phyloP scores from a whole-genome alignment of 2,113 vertebrate genomes.

The Calidris pugnax region DNA sequence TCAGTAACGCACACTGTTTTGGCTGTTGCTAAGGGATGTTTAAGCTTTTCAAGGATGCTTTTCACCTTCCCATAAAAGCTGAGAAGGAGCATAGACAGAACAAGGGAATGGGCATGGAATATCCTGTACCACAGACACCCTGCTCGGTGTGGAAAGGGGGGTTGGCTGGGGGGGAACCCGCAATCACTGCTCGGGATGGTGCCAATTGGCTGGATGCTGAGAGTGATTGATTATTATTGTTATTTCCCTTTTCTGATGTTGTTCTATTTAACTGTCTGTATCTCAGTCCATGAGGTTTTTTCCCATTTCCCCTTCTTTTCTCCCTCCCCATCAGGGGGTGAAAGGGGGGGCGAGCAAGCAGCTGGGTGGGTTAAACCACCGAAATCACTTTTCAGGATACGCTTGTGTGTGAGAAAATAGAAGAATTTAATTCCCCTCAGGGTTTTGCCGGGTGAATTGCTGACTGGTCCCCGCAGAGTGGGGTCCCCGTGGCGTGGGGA shows the following conservation, averaged over 20 bases:
- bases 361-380: not conserved
- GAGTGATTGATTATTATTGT: not conserved
- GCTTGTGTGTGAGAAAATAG: accelerated
- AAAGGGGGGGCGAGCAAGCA: not conserved
- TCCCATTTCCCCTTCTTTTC: not conserved
- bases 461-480: no score
- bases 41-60: not conserved
- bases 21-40: not conserved
- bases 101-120: not conserved
- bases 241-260: not conserved
- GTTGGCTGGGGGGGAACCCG: not conserved
- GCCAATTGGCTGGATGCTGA: not conserved
- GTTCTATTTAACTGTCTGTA: not conserved
- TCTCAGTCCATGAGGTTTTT: not conserved
- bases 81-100: not conserved
- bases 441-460: accelerated
- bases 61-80: not conserved
- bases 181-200: not conserved
- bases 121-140: not conserved
- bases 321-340: not conserved
- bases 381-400: accelerated
- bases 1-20: not conserved
- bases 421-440: not conserved
- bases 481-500: not conserved
- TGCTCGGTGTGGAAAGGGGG: not conserved